Base-by-base conservation (phyloP, 1,140 invertebrate genomes). In the Phthorimaea operculella region DNA sequence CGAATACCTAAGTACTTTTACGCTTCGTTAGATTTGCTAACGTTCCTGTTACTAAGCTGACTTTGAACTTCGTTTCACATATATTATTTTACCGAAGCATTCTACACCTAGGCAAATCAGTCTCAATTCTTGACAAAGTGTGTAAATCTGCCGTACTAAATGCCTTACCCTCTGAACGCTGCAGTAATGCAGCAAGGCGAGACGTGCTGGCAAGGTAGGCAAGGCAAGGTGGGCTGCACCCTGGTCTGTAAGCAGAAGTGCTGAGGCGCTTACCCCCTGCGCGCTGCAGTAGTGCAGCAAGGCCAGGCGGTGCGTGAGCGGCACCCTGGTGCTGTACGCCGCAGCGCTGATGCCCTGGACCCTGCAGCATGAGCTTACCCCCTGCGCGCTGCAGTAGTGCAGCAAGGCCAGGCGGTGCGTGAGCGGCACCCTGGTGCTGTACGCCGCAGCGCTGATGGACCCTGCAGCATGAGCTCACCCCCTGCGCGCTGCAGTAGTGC, bases 251-350 rank as follows among this genome's bases (percentile, higher is more conserved):
- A 0, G 87, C 85, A 0, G 79, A 64, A 1, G 82, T 72, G 14
- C 89, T 89, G 88, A 90, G 90, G 88, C 86, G 78, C 51, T 88
- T 88, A 6, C 90, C 90, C 63, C 90, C 87, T 0, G 89, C 85
- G 88, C 88, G 3, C 87, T 83, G 33, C 85, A 84, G 45, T 91
- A 89, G 64, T 90, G 90, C 42, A 92, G 69, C 50, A 91, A 70
- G 12, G 88, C 88, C 64, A 91, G 85, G 0, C 88, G 87, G 67
- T 92, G 90, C 6, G 87, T 87, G 4, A 92, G 64, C 0, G 90
- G 87, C 17, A 90, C 75, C 49, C 89, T 76, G 7, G 64, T 66
- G 1, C 89, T 89, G 72, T 90, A 88, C 0, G 87, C 85, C 0
- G 79, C 64, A 1, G 82, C 72, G 14, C 89, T 89, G 88, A 90